Percentiles rank a stretch among this genome's conserved stretches.
These are phyloP conservation scores for Balearica regulorum DNA, from an alignment of 2,797 vertebrate genomes.

Conservation along the genomic window DNA sequence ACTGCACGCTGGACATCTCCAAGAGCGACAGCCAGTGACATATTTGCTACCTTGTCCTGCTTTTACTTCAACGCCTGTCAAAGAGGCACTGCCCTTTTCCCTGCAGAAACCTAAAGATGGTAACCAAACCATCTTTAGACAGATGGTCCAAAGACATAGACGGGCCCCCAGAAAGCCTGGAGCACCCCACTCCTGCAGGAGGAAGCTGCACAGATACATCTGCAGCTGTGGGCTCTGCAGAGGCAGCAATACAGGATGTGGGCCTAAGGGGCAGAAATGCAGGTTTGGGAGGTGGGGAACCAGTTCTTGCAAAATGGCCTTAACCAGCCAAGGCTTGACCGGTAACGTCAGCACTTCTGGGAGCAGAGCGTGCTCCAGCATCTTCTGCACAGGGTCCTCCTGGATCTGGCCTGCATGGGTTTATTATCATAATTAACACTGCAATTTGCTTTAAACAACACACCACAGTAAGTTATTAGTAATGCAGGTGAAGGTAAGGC, in stretches of 20 bases:
- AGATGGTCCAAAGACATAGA: no score
- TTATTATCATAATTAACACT: conserved; percentile 5
- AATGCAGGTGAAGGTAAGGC: neutral
- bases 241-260: neutral
- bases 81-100: neutral
- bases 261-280: neutral
- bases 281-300: neutral
- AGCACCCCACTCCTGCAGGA: neutral
- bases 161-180: neutral
- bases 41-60: neutral
- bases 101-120: neutral
- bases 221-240: neutral
- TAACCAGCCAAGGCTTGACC: neutral
- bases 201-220: neutral
- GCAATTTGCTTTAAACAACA: neutral
- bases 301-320: conserved; percentile 23
- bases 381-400: neutral
- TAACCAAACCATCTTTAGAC: no score
- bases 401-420: neutral
- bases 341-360: neutral
- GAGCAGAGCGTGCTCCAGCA: neutral
- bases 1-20: neutral
- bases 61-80: neutral
- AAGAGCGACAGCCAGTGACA: accelerated
- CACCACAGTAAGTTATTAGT: neutral